Evolutionary conservation across 2,113 vertebrate genomes (phyloP).

Genomic region (Amphiprion ocellaris): DNA sequence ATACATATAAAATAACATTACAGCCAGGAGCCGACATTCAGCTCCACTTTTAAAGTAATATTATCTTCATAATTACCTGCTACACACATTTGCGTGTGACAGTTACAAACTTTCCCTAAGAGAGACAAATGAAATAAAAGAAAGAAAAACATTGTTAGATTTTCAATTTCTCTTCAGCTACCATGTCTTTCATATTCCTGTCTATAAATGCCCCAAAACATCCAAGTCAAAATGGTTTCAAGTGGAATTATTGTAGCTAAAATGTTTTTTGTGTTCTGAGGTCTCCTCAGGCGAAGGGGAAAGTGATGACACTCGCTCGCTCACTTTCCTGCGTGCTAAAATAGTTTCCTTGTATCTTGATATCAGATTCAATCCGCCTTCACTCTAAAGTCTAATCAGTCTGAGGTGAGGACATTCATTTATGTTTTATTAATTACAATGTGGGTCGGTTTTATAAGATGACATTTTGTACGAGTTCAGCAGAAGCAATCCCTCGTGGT

Average conservation of each 20-base stretch:
- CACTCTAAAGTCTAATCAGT: slow-evolving; percentile 8
- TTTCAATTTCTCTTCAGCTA: no score
- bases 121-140: neutral
- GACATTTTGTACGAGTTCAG: slow-evolving; percentile 18
- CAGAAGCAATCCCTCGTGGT: slow-evolving; percentile 2
- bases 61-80: no score
- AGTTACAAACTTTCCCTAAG: no score
- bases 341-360: neutral
- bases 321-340: neutral
- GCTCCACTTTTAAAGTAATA: neutral
- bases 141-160: neutral
- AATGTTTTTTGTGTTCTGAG: neutral
- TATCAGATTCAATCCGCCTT: neutral
- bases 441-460: slow-evolving; percentile 21
- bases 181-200: no score
- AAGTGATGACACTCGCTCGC: neutral
- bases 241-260: neutral
- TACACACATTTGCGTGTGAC: no score
- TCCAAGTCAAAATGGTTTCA: neutral
- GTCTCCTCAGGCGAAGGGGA: neutral
- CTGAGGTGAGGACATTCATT: slow-evolving; percentile 13
- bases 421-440: slow-evolving; percentile 36
- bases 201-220: neutral
- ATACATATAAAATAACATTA: neutral
- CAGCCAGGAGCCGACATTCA: neutral